Conservation (phyloP, 2,888 invertebrate species). For the Hofmannophila pseudospretella region DNA sequence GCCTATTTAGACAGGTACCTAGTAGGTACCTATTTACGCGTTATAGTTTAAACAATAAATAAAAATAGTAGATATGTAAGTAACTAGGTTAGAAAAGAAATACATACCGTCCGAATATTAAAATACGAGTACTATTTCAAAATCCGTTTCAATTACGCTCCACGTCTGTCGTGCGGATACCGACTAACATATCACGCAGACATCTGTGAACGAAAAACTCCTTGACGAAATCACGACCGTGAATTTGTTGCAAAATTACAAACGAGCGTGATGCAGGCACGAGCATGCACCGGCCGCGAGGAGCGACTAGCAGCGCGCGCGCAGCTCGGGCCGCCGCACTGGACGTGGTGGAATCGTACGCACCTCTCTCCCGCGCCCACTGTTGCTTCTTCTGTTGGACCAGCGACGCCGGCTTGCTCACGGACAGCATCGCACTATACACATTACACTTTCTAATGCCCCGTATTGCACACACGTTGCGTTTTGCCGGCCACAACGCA, state of each 20-base stretch:
- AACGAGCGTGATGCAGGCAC: conserved; percentile 21
- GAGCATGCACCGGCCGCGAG: conserved; percentile 1
- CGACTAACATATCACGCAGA: conserved; percentile 25
- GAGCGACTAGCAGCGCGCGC: neutral
- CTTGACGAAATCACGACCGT: conserved; percentile 40
- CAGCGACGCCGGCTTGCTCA: conserved; percentile 79
- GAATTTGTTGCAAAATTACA: conserved; percentile 40
- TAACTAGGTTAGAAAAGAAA: too few relatives aligned
- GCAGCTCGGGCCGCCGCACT: neutral
- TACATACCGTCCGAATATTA: conserved; percentile 23
- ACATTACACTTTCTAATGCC: conserved; percentile 73
- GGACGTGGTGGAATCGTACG: conserved; percentile 27
- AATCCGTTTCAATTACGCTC: conserved; percentile 25
- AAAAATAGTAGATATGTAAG: too few relatives aligned
- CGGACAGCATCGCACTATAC: conserved; percentile 69
- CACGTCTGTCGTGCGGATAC: conserved; percentile 18
- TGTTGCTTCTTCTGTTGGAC: conserved; percentile 93
- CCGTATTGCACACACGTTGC: conserved; percentile 65
- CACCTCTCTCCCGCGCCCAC: conserved; percentile 96
- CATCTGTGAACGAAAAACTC: conserved; percentile 24
- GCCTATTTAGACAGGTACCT: too few relatives aligned
- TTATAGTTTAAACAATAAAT: too few relatives aligned
- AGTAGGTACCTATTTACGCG: too few relatives aligned
- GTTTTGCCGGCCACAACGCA: conserved; percentile 52
- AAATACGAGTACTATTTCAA: conserved; percentile 7